These are phyloP conservation scores for Ursus arctos DNA, from an alignment of 2,113 vertebrate genomes.

Conservation along the genomic window DNA sequence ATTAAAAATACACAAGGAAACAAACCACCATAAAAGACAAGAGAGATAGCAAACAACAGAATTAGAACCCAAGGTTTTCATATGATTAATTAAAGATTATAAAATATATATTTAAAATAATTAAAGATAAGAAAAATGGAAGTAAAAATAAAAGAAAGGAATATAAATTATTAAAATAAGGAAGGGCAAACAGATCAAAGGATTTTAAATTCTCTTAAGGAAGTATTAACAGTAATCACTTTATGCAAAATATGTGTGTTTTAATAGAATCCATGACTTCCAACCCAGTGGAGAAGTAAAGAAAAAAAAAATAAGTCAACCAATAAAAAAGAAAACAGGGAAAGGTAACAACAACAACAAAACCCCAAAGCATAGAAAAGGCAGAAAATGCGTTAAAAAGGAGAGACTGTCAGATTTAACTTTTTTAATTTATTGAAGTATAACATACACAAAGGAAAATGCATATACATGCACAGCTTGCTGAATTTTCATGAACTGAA, in stretches of 20 bases:
- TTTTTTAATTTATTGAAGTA: not conserved
- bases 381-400: not conserved
- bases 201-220: not conserved
- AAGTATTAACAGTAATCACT: not conserved
- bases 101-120: not conserved
- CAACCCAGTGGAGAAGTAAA: not conserved
- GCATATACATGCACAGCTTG: not conserved
- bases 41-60: not conserved
- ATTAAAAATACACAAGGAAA: not conserved
- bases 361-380: not conserved
- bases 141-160: constrained; percentile 7
- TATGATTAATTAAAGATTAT: not conserved
- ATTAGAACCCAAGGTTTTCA: not conserved
- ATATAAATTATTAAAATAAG: constrained; percentile 2
- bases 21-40: not conserved
- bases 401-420: not conserved
- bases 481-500: not conserved
- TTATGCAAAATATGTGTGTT: not conserved
- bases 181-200: not conserved
- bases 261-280: not conserved
- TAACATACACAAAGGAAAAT: not conserved
- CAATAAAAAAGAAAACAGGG: not conserved
- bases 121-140: constrained; percentile 29
- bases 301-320: not conserved
- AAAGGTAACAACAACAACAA: not conserved